A percentile compares a stretch with the other conserved stretches of the same genome.
Evolutionary conservation across 2,797 vertebrate genomes (phyloP).

Genomic region (Epinephelus malabaricus): DNA sequence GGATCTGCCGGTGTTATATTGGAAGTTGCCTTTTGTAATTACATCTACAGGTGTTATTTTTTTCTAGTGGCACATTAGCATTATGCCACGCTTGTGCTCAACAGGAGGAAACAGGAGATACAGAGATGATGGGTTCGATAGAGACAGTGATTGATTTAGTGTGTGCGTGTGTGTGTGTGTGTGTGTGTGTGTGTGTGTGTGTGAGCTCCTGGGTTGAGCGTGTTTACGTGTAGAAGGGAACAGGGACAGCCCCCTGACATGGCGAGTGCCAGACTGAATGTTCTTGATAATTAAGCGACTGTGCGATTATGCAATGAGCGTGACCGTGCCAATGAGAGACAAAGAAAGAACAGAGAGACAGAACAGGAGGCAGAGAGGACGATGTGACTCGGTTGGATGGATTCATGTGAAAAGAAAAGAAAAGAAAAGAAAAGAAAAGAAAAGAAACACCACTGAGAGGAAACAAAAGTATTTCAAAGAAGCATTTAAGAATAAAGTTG

Average conservation of each 20-base stretch:
- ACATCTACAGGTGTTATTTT: constrained; percentile 42
- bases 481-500: constrained; percentile 27
- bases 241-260: constrained; percentile 59
- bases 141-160: constrained; percentile 16
- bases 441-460: constrained; percentile 16
- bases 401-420: constrained; percentile 24
- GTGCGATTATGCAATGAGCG: constrained; percentile 70
- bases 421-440: constrained; percentile 4
- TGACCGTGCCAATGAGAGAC: constrained; percentile 66
- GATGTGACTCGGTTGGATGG: constrained; percentile 44
- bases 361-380: constrained; percentile 71
- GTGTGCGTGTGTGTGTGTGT: not conserved
- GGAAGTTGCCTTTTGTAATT: constrained; percentile 45
- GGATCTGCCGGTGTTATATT: constrained; percentile 34
- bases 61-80: constrained; percentile 37
- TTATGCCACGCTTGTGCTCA: constrained; percentile 9
- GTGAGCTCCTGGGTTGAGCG: constrained; percentile 5
- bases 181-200: not conserved
- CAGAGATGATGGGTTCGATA: constrained; percentile 18
- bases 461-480: constrained; percentile 1
- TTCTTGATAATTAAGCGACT: constrained; percentile 72
- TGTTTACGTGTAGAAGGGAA: constrained; percentile 35
- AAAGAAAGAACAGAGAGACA: constrained; percentile 75
- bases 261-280: constrained; percentile 67
- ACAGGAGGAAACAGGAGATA: constrained; percentile 22